A percentile compares a stretch with the other conserved stretches of the same genome.
Conservation (phyloP, 2,113 vertebrate genomes). For the Zosterops hypoxanthus region DNA sequence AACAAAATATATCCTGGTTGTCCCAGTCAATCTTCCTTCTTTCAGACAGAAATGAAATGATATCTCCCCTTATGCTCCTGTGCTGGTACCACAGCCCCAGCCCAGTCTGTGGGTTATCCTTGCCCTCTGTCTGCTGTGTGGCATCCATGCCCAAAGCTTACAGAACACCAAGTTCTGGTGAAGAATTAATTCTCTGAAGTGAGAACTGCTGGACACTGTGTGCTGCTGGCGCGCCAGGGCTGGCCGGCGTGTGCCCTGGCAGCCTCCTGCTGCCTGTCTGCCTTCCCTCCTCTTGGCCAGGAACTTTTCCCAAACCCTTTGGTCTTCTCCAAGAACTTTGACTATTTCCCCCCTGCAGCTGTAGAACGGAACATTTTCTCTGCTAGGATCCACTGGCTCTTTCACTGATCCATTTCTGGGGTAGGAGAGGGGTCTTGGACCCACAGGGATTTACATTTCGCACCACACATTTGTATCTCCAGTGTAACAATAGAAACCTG, state of each 20-base stretch:
- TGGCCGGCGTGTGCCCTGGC: neutral
- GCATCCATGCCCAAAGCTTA: fast-evolving
- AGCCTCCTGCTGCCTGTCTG: neutral
- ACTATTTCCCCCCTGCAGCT: neutral
- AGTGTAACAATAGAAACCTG: neutral
- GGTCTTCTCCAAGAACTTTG: neutral
- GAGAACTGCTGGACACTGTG: neutral
- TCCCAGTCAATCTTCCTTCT: neutral
- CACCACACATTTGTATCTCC: neutral
- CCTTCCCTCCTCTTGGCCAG: neutral
- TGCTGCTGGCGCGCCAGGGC: neutral
- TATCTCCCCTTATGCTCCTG: neutral
- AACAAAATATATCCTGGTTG: neutral
- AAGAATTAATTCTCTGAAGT: neutral
- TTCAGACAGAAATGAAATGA: fast-evolving
- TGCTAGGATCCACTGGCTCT: neutral
- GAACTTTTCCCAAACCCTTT: neutral
- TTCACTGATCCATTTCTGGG: neutral
- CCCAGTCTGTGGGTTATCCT: neutral
- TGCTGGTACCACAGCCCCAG: neutral
- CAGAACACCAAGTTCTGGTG: neutral
- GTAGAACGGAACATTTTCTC: neutral
- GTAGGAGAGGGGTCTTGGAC: neutral
- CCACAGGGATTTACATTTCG: neutral
- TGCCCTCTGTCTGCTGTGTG: neutral